Base-by-base conservation (phyloP, 2,888 invertebrate genomes). In the Psylliodes chrysocephalus region DNA sequence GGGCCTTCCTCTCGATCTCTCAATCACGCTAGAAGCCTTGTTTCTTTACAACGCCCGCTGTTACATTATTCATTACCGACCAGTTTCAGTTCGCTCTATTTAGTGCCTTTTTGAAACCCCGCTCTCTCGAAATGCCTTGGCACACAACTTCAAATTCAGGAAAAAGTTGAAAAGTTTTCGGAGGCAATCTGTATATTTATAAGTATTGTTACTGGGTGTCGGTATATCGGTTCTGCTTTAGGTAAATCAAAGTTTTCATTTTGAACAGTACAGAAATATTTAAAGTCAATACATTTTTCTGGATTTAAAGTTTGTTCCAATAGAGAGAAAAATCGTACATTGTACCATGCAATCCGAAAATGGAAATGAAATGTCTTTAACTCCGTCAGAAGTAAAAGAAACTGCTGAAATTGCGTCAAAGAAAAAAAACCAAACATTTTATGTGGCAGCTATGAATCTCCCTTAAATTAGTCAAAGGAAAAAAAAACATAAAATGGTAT, bases 1-100 rank as follows among this genome's bases (percentile, higher is more conserved):
- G 78, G 74, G 77, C 82, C 81, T 79, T 78, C 78, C 81, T 76
- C 78, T 76, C 81, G 81, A 82, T 82, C 82, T 82, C 82, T 82
- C 82, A 82, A 82, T 82, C 82, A 82, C 79, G 79, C 76, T 75
- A 72, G 76, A 77, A 79, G 80, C 79, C 79, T 81, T 81, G 81
- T 82, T 82, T 81, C 81, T 82, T 82, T 80, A 79, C 81, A 79
- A 79, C 79, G 77, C 78, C 81, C 78, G 75, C 81, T 82, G 78
- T 81, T 82, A 79, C 82, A 82, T 82, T 82, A 82, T 82, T 82
- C 82, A 82, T 82, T 82, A 81, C 78, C 73, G 74, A 62, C 47
- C 54, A 47, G 53, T 61, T 61, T 61, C 72, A 68, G 74, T 61
- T 69, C 71, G 67, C 69, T 56, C 71, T 73, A 73, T 75, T 73